These are phyloP conservation scores for Equus przewalskii DNA, from an alignment of 2,113 vertebrate genomes.

Conservation along the genomic window DNA sequence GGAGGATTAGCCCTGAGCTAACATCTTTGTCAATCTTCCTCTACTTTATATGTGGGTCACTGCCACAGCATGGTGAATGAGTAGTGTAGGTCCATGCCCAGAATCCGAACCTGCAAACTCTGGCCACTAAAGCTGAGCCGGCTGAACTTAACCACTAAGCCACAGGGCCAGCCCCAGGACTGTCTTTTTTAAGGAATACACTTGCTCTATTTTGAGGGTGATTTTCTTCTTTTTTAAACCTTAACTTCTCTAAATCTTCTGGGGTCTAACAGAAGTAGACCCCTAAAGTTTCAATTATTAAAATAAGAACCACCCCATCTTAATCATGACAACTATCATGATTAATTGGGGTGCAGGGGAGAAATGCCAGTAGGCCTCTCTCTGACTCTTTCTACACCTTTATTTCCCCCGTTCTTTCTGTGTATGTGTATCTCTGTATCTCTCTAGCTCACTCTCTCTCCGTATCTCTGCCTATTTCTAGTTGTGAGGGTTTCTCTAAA, in stretches of 20 bases:
- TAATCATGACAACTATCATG: background rate
- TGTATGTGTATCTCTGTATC: background rate
- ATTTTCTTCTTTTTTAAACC: background rate
- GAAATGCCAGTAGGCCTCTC: background rate
- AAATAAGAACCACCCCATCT: background rate
- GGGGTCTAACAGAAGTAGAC: background rate
- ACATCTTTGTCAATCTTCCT: too few relatives aligned
- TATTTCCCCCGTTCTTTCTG: background rate
- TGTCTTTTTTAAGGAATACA: background rate
- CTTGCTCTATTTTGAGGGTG: background rate
- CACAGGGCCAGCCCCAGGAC: background rate
- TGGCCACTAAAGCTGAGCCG: too few relatives aligned
- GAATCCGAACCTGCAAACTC: too few relatives aligned
- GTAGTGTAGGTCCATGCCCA: too few relatives aligned
- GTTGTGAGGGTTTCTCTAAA: background rate
- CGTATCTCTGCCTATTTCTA: background rate
- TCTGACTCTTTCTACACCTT: background rate
- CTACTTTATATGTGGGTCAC: too few relatives aligned
- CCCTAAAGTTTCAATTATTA: background rate
- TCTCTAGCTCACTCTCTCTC: background rate
- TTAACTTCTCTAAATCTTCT: constrained; percentile 1
- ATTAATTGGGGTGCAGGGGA: background rate
- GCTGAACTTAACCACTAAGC: too few relatives aligned
- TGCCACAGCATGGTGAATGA: too few relatives aligned
- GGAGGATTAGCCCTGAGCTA: too few relatives aligned